These are phyloP conservation scores for Latrodectus elegans DNA, from an alignment of 2,888 invertebrate genomes.

Conservation along the genomic window DNA sequence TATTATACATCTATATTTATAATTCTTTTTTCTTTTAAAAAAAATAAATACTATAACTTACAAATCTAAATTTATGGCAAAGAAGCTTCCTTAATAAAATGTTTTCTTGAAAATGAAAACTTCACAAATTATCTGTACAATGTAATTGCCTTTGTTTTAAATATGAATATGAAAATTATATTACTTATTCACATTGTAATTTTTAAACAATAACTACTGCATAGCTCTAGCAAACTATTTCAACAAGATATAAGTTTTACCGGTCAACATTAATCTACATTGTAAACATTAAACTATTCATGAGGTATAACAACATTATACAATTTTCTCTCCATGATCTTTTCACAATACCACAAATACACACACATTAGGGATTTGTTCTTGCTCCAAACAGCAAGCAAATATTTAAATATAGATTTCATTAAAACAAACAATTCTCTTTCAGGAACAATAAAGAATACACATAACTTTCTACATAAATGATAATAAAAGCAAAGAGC, in stretches of 20 bases:
- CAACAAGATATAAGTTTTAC: slow-evolving; percentile 36
- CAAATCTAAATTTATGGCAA: slow-evolving; percentile 33
- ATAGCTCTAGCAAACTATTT: slow-evolving; percentile 63
- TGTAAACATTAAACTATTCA: slow-evolving; percentile 13
- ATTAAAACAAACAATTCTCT: background rate
- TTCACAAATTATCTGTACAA: slow-evolving; percentile 52
- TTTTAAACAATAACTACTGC: slow-evolving; percentile 56
- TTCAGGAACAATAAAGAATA: background rate
- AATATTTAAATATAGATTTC: slow-evolving; percentile 20
- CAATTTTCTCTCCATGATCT: background rate
- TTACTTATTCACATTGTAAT: slow-evolving; percentile 43
- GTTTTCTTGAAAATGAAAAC: slow-evolving; percentile 34
- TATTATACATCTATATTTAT: slow-evolving; percentile 16
- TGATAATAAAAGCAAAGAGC: no score
- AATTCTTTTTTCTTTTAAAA: slow-evolving; percentile 22
- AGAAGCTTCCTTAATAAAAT: slow-evolving; percentile 39
- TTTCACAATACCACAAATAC: background rate
- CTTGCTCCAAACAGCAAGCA: background rate
- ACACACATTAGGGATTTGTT: background rate
- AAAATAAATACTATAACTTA: slow-evolving; percentile 43
- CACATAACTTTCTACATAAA: no score
- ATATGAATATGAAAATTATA: slow-evolving; percentile 49
- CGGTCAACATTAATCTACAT: slow-evolving; percentile 38
- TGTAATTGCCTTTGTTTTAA: background rate
- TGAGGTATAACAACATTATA: slow-evolving; percentile 45